A percentile compares a stretch with the other conserved stretches of the same genome.
Evolutionary conservation across 2,888 invertebrate species (phyloP).

Genomic region (Dione juno): DNA sequence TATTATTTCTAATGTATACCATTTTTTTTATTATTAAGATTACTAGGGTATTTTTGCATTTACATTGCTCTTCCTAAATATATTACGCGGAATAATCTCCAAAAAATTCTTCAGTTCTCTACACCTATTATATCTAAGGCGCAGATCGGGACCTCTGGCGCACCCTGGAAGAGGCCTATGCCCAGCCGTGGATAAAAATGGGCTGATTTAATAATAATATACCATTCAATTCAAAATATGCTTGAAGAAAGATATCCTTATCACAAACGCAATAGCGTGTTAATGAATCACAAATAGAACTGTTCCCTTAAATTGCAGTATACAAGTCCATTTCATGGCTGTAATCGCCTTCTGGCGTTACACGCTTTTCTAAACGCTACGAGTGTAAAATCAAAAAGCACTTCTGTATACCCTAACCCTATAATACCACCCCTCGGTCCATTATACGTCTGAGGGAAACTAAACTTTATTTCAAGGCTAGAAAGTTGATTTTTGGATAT

Average conservation of each 20-base stretch:
- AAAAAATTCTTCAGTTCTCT: too few species aligned
- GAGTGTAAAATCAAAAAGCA: constrained; percentile 39
- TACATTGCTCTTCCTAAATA: too few species aligned
- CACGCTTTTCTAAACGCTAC: constrained; percentile 33
- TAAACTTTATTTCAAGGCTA: background rate
- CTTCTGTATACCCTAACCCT: constrained; percentile 32
- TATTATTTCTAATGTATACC: too few species aligned
- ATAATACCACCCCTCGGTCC: constrained; percentile 22
- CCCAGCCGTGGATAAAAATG: too few species aligned
- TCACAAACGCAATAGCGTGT: background rate
- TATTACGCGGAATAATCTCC: too few species aligned
- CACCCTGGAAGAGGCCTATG: too few species aligned
- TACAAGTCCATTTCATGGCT: constrained; percentile 15
- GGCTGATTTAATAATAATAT: too few species aligned
- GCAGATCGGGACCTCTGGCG: too few species aligned
- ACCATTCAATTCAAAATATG: background rate
- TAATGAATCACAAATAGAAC: background rate
- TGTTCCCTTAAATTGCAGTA: background rate
- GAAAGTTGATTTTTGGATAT: background rate
- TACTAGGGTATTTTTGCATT: too few species aligned
- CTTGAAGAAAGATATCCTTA: background rate
- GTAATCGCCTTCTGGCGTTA: constrained; percentile 34
- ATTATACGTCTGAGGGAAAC: background rate
- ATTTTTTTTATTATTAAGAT: too few species aligned
- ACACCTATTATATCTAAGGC: too few species aligned